Conservation (phyloP, 2,888 invertebrate species). For the Gymnosoma rotundatum region DNA sequence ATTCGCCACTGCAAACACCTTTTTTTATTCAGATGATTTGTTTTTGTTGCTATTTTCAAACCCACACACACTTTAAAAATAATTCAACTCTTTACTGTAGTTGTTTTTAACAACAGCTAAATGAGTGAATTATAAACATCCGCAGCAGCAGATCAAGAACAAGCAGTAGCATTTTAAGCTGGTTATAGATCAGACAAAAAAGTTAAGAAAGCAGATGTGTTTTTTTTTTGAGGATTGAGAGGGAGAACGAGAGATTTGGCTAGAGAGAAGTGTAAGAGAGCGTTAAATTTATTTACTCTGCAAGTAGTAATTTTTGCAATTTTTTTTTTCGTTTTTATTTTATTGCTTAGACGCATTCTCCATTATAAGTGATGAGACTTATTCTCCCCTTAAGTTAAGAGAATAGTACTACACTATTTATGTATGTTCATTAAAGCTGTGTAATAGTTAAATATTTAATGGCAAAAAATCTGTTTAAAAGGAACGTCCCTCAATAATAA, state of each 20-base stretch:
- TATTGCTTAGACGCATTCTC: too few relatives aligned
- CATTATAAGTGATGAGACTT: too few relatives aligned
- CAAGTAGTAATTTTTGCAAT: too few relatives aligned
- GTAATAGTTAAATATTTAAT: too few relatives aligned
- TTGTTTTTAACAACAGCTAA: conserved; percentile 42
- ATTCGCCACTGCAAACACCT: conserved; percentile 56
- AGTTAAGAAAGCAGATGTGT: not conserved
- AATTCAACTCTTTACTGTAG: conserved; percentile 52
- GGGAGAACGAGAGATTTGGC: not conserved
- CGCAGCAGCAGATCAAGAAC: conserved; percentile 32
- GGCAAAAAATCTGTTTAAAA: too few relatives aligned
- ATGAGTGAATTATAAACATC: conserved; percentile 59
- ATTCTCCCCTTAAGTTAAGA: too few relatives aligned
- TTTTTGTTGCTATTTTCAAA: conserved; percentile 41
- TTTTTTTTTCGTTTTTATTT: too few relatives aligned
- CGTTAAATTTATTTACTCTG: not conserved
- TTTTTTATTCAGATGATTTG: conserved; percentile 44
- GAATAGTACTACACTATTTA: too few relatives aligned
- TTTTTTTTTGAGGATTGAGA: not conserved
- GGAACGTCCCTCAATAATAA: too few relatives aligned
- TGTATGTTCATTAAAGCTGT: too few relatives aligned
- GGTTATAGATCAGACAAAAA: conserved; percentile 8
- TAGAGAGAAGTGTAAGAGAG: not conserved
- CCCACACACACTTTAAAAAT: conserved; percentile 4
- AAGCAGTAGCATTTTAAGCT: conserved; percentile 33